Evolutionary conservation across 2,113 vertebrate species (phyloP).

Genomic region (Calidris pygmaea): DNA sequence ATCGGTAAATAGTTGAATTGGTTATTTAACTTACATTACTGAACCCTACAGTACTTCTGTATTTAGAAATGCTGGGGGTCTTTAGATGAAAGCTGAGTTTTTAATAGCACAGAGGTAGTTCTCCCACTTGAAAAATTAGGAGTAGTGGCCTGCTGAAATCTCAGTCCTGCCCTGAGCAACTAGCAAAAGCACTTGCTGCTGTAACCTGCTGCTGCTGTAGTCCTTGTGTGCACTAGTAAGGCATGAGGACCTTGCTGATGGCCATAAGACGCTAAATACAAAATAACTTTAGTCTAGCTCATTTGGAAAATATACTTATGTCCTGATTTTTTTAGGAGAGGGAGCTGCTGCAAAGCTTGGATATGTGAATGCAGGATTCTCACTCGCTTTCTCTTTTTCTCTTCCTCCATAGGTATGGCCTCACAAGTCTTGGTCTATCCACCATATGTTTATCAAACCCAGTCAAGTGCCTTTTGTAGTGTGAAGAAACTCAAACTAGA

Average conservation of each 20-base stretch:
- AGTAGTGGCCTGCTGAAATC: neutral
- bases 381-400: conserved; percentile 11
- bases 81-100: neutral
- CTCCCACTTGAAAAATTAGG: neutral
- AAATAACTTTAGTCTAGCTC: neutral
- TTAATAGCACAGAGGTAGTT: neutral
- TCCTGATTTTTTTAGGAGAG: neutral
- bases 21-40: neutral
- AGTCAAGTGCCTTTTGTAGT: conserved; percentile 99
- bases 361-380: neutral
- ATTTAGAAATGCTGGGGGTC: neutral
- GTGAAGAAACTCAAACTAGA: conserved; percentile 99
- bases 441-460: conserved; percentile 99
- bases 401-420: conserved; percentile 91
- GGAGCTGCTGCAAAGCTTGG: neutral
- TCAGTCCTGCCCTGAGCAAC: neutral
- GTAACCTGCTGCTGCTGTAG: neutral
- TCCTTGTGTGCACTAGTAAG: neutral
- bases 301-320: fast-evolving
- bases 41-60: neutral
- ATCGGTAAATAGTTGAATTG: neutral
- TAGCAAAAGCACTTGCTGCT: neutral
- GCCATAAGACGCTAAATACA: neutral
- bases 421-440: conserved; percentile 99
- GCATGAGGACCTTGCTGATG: neutral